These are phyloP conservation scores for Nycteola revayana DNA, from an alignment of 2,888 invertebrate genomes.

Conservation along the genomic window DNA sequence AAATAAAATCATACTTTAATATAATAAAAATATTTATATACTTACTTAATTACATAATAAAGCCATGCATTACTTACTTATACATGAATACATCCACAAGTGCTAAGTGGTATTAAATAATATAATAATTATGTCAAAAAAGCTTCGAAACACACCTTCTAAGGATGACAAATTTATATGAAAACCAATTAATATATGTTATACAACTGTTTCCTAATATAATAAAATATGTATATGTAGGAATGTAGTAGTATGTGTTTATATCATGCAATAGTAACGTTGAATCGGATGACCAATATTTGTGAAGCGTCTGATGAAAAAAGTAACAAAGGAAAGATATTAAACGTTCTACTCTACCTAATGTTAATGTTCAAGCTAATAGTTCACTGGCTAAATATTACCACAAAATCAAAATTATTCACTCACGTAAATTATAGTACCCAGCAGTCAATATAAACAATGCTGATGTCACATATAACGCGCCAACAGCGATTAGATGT, in stretches of 20 bases:
- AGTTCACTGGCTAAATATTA: no score
- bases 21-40: no score
- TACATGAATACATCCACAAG: constrained; percentile 7
- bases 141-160: no score
- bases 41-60: constrained; percentile 1
- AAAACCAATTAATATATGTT: no score
- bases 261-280: constrained; percentile 31
- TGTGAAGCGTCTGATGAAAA: constrained; percentile 30
- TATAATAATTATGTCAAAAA: constrained; percentile 10
- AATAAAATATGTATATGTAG: constrained; percentile 11
- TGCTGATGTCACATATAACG: no score
- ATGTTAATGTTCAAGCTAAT: no score
- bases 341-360: no score
- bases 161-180: no score
- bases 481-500: constrained; percentile 4
- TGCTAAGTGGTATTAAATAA: constrained; percentile 4
- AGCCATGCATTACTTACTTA: constrained; percentile 17
- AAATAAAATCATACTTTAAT: no score
- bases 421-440: no score
- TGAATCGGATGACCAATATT: constrained; percentile 40
- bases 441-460: no score
- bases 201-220: constrained; percentile 11
- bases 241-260: constrained; percentile 37
- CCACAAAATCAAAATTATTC: no score
- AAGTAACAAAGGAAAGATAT: constrained; percentile 4